phyloP scores from a whole-genome alignment of 2,113 vertebrate species.

The Tauraco erythrolophus region DNA sequence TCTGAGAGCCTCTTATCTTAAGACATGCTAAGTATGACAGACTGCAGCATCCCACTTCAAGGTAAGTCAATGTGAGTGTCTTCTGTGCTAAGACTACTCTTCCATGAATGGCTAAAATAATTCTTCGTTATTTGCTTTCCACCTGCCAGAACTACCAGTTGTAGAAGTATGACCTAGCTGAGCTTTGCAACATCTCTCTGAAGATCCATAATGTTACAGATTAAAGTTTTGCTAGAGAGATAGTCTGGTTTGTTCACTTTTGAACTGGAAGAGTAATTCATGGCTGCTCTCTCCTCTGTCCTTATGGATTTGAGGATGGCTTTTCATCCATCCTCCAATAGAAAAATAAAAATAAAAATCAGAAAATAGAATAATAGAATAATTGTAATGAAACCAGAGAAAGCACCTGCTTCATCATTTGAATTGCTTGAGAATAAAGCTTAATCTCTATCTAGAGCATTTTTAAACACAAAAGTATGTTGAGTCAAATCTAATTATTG shows the following conservation, averaged over 20 bases:
- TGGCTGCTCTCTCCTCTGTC: background rate
- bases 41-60: background rate
- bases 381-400: background rate
- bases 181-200: background rate
- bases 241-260: background rate
- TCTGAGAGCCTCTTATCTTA: background rate
- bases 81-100: background rate
- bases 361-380: background rate
- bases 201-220: background rate
- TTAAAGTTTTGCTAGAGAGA: background rate
- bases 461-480: slow-evolving; percentile 31
- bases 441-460: slow-evolving; percentile 12
- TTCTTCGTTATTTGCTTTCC: background rate
- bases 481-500: slow-evolving; percentile 53
- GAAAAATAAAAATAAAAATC: background rate
- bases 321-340: background rate
- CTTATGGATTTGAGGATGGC: background rate
- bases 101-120: background rate
- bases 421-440: slow-evolving; percentile 5
- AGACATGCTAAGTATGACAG: background rate
- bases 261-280: background rate
- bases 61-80: background rate
- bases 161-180: background rate
- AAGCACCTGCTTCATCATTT: background rate
- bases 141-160: background rate